These are phyloP conservation scores for Halictus quadricinctus DNA, from an alignment of 2,888 invertebrate species.

Conservation along the genomic window DNA sequence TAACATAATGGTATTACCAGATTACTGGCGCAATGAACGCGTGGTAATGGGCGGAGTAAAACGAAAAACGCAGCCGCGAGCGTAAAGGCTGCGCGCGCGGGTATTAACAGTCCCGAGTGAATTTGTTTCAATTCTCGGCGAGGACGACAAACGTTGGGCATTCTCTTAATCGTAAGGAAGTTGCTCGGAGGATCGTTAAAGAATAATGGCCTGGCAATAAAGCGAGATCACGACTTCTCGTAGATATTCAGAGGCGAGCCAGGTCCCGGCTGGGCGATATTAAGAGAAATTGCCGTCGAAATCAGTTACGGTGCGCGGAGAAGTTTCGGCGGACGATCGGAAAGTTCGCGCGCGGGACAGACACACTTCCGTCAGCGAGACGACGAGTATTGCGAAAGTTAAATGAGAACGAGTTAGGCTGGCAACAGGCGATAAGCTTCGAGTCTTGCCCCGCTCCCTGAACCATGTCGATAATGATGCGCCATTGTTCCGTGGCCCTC, in stretches of 20 bases:
- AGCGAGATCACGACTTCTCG: not conserved
- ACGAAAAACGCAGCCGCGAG: not conserved
- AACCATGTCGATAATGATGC: constrained; percentile 61
- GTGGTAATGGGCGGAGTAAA: not conserved
- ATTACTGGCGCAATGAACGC: not conserved
- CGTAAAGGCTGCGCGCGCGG: not conserved
- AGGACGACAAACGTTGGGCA: not conserved
- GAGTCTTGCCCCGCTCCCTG: constrained; percentile 40
- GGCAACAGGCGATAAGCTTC: constrained; percentile 65
- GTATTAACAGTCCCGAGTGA: not conserved
- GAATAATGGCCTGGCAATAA: constrained; percentile 21
- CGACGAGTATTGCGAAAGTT: constrained; percentile 59
- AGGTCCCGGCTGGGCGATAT: constrained; percentile 4
- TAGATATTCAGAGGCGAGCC: constrained; percentile 25
- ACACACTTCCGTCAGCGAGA: constrained; percentile 21
- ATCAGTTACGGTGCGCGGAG: constrained; percentile 33
- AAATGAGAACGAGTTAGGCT: constrained; percentile 67
- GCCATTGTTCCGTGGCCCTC: constrained; percentile 47
- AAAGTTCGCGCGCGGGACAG: constrained; percentile 38
- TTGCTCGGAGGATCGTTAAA: not conserved
- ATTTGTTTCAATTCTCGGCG: not conserved
- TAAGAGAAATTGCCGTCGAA: constrained; percentile 17
- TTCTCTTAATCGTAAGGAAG: not conserved
- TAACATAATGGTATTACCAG: not conserved
- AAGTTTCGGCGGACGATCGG: constrained; percentile 33